Evolutionary conservation across 2,888 invertebrate genomes (phyloP), one percentile per base, ranked within the genome.

Genomic region (Colostygia pectinataria): DNA sequence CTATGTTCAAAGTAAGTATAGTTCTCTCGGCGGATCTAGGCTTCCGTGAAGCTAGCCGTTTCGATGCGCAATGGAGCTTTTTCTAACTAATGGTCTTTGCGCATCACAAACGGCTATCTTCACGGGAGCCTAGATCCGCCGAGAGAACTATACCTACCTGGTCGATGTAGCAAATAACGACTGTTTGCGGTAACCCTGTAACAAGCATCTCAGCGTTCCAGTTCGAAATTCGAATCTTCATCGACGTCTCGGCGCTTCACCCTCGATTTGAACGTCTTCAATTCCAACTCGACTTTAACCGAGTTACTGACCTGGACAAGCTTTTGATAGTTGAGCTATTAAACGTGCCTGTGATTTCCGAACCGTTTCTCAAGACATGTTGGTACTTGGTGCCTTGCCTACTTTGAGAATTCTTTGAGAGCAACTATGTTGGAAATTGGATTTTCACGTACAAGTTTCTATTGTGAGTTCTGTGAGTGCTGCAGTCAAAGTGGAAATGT

Each of bases 311-410:
- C 75, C 77, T 77, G 77, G 57, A 71, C 76, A 68, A 75, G 75
- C 73, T 77, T 80, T 77, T 76, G 76, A 81, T 78, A 79, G 77
- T 76, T 75, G 66, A 72, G 61, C 73, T 71, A 75, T 74, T 77
- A 71, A 75, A 71, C 68, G 65, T 68, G 66, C 63, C 61, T 62
- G 53, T 53, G 59, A 66, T 59, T 65, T 55, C 34, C 45, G 40
- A 47, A 55, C 38, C 27, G 41, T 44, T 43, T 40, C 36, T 8
- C 23, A 43, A 44, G 18, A 20, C 28, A 23, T 10, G 24, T 27
- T n/a, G n/a, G n/a, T n/a, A n/a, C n/a, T n/a, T n/a, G n/a, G n/a
- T n/a, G n/a, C n/a, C n/a, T n/a, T n/a, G 28, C 40, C 13, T 14
- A 33, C 36, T 31, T 23, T 15, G 36, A 44, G 40, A 46, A 24